Evolutionary conservation across 2,888 invertebrate species (phyloP).

Genomic region (Papilio gigon): DNA sequence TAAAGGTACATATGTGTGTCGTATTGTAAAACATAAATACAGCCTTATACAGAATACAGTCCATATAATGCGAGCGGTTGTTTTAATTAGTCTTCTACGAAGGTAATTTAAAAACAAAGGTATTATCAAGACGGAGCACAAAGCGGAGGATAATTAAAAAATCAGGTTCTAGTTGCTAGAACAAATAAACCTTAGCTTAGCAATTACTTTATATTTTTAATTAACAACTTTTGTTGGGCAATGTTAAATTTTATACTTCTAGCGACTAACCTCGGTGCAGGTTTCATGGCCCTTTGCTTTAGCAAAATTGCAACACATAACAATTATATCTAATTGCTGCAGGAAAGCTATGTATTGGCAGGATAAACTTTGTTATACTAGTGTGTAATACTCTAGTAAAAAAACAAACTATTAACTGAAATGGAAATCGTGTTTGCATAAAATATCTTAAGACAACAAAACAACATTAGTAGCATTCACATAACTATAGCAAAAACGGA

Average conservation of each 20-base stretch:
- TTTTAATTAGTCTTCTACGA: constrained; percentile 8
- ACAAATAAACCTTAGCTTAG: too few species aligned
- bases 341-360: too few species aligned
- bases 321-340: too few species aligned
- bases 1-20: too few species aligned
- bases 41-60: neutral
- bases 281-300: constrained; percentile 63
- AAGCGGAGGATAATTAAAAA: constrained; percentile 10
- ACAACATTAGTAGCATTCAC: constrained; percentile 35
- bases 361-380: constrained; percentile 1
- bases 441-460: neutral
- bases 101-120: constrained; percentile 13
- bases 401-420: neutral
- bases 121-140: constrained; percentile 6
- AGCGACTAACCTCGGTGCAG: constrained; percentile 58
- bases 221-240: constrained; percentile 7
- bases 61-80: neutral
- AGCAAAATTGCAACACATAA: constrained; percentile 57
- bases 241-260: constrained; percentile 41
- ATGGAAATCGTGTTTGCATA: constrained; percentile 3
- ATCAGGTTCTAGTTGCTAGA: neutral
- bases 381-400: neutral
- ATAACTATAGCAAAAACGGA: constrained; percentile 13
- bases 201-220: constrained; percentile 11
- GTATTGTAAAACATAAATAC: neutral